phyloP scores from a whole-genome alignment of 2,888 invertebrate genomes.

The Sarcophaga rosellei region DNA sequence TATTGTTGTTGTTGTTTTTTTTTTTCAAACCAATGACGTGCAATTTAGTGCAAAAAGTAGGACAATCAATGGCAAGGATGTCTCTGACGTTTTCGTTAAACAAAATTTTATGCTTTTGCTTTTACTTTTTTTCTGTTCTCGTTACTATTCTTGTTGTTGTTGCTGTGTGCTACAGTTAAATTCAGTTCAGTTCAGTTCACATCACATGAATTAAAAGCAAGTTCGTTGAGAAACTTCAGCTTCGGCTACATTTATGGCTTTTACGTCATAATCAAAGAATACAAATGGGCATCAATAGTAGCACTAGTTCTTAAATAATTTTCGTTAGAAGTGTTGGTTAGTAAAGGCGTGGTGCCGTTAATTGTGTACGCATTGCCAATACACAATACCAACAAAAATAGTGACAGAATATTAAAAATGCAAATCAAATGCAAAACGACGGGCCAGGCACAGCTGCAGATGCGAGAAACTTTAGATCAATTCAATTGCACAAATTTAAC shows the following conservation, averaged over 20 bases:
- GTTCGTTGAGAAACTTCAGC: constrained; percentile 30
- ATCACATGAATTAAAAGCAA: constrained; percentile 35
- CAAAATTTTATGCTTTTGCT: constrained; percentile 36
- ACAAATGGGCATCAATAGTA: background rate
- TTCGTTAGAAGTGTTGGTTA: background rate
- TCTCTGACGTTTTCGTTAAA: constrained; percentile 69
- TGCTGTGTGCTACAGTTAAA: background rate
- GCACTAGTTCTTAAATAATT: constrained; percentile 3
- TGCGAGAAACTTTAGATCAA: no score
- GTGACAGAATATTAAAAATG: constrained; percentile 9
- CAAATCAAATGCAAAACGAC: background rate
- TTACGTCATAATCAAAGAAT: constrained; percentile 52
- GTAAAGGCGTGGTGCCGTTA: constrained; percentile 52
- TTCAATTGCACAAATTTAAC: no score
- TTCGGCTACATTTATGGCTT: constrained; percentile 42
- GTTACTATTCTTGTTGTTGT: background rate
- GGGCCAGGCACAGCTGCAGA: background rate
- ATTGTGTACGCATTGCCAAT: constrained; percentile 6
- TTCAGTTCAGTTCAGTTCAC: constrained; percentile 10
- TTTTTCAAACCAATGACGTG: constrained; percentile 62
- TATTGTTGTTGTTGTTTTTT: background rate
- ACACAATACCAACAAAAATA: background rate
- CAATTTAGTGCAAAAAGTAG: constrained; percentile 70
- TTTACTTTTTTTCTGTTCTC: constrained; percentile 24
- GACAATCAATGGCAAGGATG: constrained; percentile 76